Evolutionary conservation across 2,797 vertebrate species (phyloP).

Genomic region (Spea hammondii): DNA sequence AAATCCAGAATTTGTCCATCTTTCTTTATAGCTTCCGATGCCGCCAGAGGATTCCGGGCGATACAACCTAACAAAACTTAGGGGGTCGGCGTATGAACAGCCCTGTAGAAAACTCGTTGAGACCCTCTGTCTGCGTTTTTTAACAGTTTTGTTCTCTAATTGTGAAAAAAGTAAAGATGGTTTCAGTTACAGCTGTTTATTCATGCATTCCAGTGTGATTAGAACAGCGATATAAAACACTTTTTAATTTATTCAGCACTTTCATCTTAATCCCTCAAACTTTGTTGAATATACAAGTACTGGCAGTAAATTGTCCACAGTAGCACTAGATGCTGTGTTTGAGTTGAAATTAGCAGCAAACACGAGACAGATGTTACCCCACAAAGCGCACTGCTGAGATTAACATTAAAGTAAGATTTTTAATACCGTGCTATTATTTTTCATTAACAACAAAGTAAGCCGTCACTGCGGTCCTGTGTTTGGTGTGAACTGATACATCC

Average conservation of each 20-base stretch:
- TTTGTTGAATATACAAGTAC: slow-evolving; percentile 56
- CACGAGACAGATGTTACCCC: slow-evolving; percentile 79
- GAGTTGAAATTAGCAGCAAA: slow-evolving; percentile 73
- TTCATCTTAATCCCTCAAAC: slow-evolving; percentile 49
- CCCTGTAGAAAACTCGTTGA: neutral
- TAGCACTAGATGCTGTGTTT: slow-evolving; percentile 56
- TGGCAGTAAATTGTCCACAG: slow-evolving; percentile 56
- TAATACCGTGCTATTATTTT: slow-evolving; percentile 73
- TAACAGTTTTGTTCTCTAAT: slow-evolving; percentile 16
- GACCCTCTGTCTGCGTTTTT: neutral
- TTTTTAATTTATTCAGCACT: slow-evolving; percentile 46
- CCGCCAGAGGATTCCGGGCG: no score
- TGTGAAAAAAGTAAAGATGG: slow-evolving; percentile 26
- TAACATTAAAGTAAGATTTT: slow-evolving; percentile 75
- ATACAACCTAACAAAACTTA: no score
- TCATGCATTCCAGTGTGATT: slow-evolving; percentile 45
- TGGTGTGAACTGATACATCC: slow-evolving; percentile 70
- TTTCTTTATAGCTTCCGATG: no score
- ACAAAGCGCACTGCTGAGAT: slow-evolving; percentile 66
- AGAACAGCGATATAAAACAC: slow-evolving; percentile 42
- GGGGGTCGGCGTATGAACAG: no score
- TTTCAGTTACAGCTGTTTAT: slow-evolving; percentile 46
- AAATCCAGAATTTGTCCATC: no score
- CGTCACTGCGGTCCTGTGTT: slow-evolving; percentile 63
- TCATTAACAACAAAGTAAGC: slow-evolving; percentile 72